phyloP scores from a whole-genome alignment of 2,797 vertebrate species.

The Ceryle rudis region DNA sequence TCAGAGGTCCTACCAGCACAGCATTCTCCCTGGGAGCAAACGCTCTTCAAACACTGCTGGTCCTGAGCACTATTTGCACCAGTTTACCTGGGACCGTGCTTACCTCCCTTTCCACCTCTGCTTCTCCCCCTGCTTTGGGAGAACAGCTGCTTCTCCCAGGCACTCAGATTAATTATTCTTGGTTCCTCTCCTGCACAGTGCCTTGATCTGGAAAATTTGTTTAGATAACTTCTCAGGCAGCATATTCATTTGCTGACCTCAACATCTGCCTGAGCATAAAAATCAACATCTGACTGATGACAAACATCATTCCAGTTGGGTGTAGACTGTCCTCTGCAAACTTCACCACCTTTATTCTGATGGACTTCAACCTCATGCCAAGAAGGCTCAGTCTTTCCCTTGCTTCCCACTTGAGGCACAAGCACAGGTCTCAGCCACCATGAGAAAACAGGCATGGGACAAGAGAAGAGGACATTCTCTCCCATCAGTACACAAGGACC shows the following conservation, averaged over 20 bases:
- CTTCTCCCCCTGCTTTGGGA: background rate
- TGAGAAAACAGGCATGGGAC: background rate
- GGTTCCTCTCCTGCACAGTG: background rate
- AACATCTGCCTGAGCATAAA: slow-evolving; percentile 6
- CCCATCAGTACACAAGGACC: background rate
- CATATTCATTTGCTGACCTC: slow-evolving; percentile 3
- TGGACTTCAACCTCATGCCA: background rate
- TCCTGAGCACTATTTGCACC: background rate
- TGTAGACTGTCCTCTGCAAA: background rate
- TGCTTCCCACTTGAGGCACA: background rate
- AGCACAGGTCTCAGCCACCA: background rate
- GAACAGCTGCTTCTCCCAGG: background rate
- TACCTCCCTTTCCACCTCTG: background rate
- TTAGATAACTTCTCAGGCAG: slow-evolving; percentile 19
- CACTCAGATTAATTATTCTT: slow-evolving; percentile 27
- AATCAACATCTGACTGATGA: background rate
- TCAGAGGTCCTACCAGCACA: background rate
- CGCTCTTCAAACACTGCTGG: fast-evolving
- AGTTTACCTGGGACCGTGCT: background rate
- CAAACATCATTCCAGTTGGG: background rate
- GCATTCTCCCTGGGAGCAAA: background rate
- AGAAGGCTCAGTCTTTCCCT: background rate
- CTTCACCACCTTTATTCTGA: background rate
- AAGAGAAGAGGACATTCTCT: background rate
- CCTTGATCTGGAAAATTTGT: slow-evolving; percentile 37